These are phyloP conservation scores for Phrynosoma blainvillii DNA, from an alignment of 2,113 vertebrate genomes.

Conservation along the genomic window DNA sequence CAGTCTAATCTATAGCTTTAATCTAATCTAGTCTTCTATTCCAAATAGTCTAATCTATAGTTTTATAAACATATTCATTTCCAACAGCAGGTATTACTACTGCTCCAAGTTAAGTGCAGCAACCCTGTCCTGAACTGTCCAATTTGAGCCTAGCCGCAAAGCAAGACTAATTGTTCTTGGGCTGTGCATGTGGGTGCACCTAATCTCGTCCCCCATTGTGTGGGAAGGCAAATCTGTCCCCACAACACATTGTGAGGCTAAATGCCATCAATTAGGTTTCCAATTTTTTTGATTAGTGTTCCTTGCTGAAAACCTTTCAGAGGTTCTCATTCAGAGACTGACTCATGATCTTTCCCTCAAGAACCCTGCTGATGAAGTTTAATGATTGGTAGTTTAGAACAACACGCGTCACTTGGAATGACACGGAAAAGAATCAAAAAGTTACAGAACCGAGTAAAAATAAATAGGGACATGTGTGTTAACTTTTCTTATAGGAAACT, in stretches of 20 bases:
- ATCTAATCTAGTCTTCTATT: not conserved
- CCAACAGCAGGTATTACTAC: not conserved
- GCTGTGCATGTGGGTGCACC: conserved; percentile 27
- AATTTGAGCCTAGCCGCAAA: not conserved
- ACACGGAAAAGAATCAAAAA: not conserved
- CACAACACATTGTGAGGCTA: conserved; percentile 41
- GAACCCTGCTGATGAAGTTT: conserved; percentile 1
- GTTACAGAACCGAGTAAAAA: conserved; percentile 14
- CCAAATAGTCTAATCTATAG: conserved; percentile 8
- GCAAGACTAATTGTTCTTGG: conserved; percentile 34
- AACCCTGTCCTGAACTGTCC: conserved; percentile 23
- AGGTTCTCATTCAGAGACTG: conserved; percentile 12
- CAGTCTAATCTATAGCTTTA: not conserved
- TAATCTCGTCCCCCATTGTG: conserved; percentile 22
- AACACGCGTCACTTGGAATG: conserved; percentile 9
- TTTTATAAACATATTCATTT: conserved; percentile 33
- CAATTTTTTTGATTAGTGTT: not conserved
- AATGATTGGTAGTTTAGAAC: conserved; percentile 8
- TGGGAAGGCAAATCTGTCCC: conserved; percentile 37
- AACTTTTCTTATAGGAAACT: conserved; percentile 14
- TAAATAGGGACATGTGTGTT: conserved; percentile 13
- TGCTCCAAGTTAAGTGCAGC: not conserved
- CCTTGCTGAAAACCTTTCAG: conserved; percentile 31
- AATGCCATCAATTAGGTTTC: conserved; percentile 46
- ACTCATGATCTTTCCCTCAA: not conserved